phyloP scores from a whole-genome alignment of 2,888 invertebrate species.

The Deroplatys truncata region DNA sequence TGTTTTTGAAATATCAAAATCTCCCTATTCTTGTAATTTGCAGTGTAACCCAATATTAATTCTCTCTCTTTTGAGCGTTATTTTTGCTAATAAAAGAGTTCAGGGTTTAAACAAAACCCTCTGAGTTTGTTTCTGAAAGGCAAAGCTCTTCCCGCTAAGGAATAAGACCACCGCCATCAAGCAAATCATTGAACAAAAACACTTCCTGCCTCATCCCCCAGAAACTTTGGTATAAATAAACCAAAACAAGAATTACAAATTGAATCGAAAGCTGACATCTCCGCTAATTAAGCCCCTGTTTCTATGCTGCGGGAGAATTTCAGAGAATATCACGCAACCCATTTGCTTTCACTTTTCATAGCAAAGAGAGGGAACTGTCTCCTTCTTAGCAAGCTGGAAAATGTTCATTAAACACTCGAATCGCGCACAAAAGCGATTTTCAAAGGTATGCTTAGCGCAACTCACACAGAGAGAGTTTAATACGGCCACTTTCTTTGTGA shows the following conservation, averaged over 20 bases:
- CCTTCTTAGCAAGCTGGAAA: background rate
- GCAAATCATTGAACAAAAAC: background rate
- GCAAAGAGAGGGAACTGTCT: background rate
- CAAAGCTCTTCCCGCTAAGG: background rate
- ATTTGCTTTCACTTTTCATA: background rate
- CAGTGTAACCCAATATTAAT: no score
- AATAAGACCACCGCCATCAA: background rate
- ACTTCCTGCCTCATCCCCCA: background rate
- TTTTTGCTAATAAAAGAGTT: no score
- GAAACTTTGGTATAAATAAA: background rate
- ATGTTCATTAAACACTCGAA: background rate
- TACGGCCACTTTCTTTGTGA: background rate
- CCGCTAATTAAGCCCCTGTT: background rate
- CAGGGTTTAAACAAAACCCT: no score
- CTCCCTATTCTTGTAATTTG: no score
- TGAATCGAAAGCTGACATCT: background rate
- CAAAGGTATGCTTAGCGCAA: background rate
- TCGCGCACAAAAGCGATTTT: background rate
- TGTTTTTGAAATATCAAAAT: no score
- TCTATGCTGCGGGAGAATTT: background rate
- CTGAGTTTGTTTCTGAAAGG: background rate
- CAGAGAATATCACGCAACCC: background rate
- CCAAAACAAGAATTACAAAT: background rate
- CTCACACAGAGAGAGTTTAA: background rate
- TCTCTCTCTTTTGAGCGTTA: no score